These are phyloP conservation scores for Poeciliopsis turrubarensis DNA, from an alignment of 2,113 vertebrate genomes.

Conservation along the genomic window DNA sequence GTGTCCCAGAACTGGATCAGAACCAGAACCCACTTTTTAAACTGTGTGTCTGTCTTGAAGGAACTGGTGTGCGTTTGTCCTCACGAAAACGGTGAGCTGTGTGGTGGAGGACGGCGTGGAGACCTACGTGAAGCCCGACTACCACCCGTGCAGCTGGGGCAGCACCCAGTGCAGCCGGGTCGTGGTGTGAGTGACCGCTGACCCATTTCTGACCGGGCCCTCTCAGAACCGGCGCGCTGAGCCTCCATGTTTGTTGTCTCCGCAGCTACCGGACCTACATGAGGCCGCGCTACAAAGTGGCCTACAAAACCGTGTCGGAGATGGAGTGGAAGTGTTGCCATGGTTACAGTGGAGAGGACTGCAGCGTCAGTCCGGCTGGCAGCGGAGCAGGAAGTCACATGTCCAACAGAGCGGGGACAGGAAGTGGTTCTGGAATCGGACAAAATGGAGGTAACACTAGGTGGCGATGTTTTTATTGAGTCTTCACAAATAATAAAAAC, in stretches of 20 bases:
- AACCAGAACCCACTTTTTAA: neutral
- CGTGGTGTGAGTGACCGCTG: constrained; percentile 83
- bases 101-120: constrained; percentile 94
- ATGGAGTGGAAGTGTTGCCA: constrained; percentile 97
- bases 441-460: constrained; percentile 60
- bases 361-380: constrained; percentile 72
- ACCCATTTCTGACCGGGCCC: neutral
- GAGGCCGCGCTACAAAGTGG: constrained; percentile 89
- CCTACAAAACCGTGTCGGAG: constrained; percentile 90
- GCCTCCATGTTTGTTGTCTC: constrained; percentile 2
- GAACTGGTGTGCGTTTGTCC: constrained; percentile 95
- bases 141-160: constrained; percentile 93
- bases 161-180: constrained; percentile 86
- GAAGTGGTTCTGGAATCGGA: constrained; percentile 29
- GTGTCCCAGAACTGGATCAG: neutral
- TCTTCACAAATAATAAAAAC: no score
- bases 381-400: constrained; percentile 66
- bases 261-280: constrained; percentile 91
- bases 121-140: constrained; percentile 90
- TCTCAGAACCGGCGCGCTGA: constrained; percentile 1
- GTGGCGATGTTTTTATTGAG: no score
- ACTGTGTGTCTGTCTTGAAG: constrained; percentile 65
- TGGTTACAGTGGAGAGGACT: constrained; percentile 89
- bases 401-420: constrained; percentile 77
- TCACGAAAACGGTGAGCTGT: constrained; percentile 90